Evolutionary conservation across 2,113 vertebrate species (phyloP), one percentile per base, ranked within the genome.

Genomic region (Clarias gariepinus): DNA sequence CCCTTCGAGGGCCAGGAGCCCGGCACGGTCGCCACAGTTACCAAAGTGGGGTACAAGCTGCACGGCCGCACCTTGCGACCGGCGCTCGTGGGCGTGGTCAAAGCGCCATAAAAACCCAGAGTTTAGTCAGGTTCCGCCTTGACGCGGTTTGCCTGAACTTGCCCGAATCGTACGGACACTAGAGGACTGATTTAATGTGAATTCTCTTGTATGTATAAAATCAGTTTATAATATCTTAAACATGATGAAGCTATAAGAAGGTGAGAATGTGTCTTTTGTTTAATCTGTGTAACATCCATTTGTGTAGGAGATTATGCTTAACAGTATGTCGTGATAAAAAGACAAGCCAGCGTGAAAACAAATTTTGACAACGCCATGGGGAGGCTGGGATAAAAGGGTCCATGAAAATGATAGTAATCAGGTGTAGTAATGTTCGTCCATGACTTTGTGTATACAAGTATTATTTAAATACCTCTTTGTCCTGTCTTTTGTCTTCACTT

Each of bases 1-100:
- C 96, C 97, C 0, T 69, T 95, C 4, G 95, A 96, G 87, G 98
- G 98, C 33, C 96, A 96, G 89, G 96, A 97, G 92, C 96, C 98
- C 0, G 98, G 98, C 93, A 97, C 96, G 0, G 93, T 99, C 5
- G 97, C 97, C 0, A 3, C 97, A 1, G 98, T 99, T 0, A 98
- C 95, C 91, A 99, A 99, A 92, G 96, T 98, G 0, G 98, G 98
- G 86, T 99, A 99, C 85, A 99, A 99, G 95, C 92, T 99, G 85
- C 97, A 98, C 0, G 96, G 97, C 10, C 98, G 98, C 84, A 99
- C 97, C 1, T 95, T 99, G 83, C 94, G 98, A 90, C 98, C 98
- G 0, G 98, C 98, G 1, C 86, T 98, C 47, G 98, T 99, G 78
- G 98, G 97, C 0, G 98, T 99, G 55, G 98, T 96, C 16, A 99